Conservation (phyloP, 2,797 vertebrate species). For the Australoheros facetus region DNA sequence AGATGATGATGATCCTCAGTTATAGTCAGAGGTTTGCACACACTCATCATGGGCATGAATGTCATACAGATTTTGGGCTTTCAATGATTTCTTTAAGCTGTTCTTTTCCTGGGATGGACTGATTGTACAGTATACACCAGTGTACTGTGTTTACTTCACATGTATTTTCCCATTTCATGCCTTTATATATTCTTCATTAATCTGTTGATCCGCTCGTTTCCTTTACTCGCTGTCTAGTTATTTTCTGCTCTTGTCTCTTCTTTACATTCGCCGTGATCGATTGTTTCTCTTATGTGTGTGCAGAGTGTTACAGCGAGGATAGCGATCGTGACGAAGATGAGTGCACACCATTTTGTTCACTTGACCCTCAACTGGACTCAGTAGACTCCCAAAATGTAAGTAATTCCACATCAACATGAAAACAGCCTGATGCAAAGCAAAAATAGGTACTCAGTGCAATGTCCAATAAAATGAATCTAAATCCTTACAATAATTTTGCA, state of each 20-base stretch:
- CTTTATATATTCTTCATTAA: background rate
- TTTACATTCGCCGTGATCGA: background rate
- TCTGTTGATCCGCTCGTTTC: background rate
- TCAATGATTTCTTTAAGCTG: too few relatives aligned
- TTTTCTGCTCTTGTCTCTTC: background rate
- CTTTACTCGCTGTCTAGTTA: background rate
- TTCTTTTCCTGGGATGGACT: too few relatives aligned
- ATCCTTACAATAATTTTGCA: too few relatives aligned
- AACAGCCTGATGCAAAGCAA: background rate
- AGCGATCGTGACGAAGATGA: slow-evolving; percentile 37
- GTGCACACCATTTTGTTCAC: background rate
- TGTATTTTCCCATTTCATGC: background rate
- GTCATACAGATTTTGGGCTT: background rate
- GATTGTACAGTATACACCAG: too few relatives aligned
- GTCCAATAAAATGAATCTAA: too few relatives aligned
- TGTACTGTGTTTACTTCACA: background rate
- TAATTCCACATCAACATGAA: background rate
- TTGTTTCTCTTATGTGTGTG: background rate
- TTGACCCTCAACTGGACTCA: background rate
- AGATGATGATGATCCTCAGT: background rate
- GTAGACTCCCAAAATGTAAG: slow-evolving; percentile 10
- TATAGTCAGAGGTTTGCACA: background rate
- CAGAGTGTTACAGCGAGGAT: slow-evolving; percentile 51
- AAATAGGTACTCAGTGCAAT: background rate
- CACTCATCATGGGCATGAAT: background rate